Evolutionary conservation across 2,888 invertebrate species (phyloP).

Genomic region (Ormyrus nitidulus): DNA sequence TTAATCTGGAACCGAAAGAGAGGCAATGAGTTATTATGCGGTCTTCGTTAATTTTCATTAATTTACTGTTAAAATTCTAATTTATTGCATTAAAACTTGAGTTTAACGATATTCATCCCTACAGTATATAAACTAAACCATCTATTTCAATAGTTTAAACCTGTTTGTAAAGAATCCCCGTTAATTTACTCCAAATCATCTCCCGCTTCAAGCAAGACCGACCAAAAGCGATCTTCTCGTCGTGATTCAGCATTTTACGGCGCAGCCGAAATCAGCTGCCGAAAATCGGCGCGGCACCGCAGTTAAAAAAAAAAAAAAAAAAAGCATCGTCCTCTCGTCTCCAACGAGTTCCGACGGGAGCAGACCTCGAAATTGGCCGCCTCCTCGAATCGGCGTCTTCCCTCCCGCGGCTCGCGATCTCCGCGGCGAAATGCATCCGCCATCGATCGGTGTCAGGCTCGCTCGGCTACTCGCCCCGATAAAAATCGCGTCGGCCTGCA

Average conservation of each 20-base stretch:
- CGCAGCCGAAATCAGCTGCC: conserved; percentile 83
- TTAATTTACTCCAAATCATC: too few species aligned
- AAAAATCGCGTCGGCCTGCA: conserved; percentile 54
- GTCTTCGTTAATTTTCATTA: too few species aligned
- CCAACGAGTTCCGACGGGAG: neutral
- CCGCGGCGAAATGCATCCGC: conserved; percentile 25
- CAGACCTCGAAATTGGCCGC: neutral
- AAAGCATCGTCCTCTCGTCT: neutral
- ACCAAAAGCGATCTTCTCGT: too few species aligned
- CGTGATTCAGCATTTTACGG: neutral
- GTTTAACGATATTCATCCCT: too few species aligned
- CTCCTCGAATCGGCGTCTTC: neutral
- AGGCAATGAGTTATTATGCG: too few species aligned
- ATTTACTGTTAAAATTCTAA: too few species aligned
- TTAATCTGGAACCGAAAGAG: too few species aligned
- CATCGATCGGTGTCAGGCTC: conserved; percentile 41
- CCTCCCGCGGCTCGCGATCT: neutral
- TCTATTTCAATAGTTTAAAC: too few species aligned
- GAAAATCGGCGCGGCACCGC: conserved; percentile 83
- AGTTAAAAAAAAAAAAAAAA: neutral
- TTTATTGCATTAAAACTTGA: too few species aligned
- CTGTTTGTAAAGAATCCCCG: too few species aligned
- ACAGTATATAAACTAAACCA: too few species aligned
- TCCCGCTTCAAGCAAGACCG: too few species aligned
- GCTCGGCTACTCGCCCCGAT: neutral